Conservation (phyloP, 2,113 vertebrate species). For the Myrmophylax atrothorax region DNA sequence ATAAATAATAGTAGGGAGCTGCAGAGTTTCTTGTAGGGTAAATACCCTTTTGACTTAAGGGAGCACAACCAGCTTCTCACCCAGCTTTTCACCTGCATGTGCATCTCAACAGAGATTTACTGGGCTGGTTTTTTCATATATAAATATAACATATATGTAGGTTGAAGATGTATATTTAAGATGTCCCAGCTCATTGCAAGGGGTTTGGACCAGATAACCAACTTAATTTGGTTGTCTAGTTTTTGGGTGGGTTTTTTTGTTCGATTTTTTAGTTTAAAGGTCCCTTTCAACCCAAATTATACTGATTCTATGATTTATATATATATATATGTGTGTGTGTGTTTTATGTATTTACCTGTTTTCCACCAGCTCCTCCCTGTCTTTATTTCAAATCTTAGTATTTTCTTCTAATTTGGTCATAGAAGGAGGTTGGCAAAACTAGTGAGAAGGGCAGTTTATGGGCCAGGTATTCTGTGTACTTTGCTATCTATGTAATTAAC, state of each 20-base stretch:
- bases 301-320: background rate
- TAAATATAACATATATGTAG: rapidly evolving
- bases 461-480: background rate
- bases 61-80: background rate
- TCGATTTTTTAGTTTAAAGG: background rate
- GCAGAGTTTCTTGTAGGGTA: background rate
- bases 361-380: background rate
- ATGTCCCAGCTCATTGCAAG: background rate
- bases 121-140: background rate
- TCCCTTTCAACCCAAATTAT: background rate
- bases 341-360: background rate
- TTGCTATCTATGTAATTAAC: background rate
- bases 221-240: background rate
- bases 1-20: conserved; percentile 3
- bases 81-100: background rate
- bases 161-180: background rate
- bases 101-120: background rate
- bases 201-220: background rate
- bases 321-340: too few species aligned
- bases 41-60: background rate
- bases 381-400: background rate
- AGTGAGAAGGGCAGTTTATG: background rate
- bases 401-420: background rate
- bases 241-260: background rate
- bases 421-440: background rate